Conservation (phyloP, 2,113 vertebrate genomes). For the Heterochromis multidens region DNA sequence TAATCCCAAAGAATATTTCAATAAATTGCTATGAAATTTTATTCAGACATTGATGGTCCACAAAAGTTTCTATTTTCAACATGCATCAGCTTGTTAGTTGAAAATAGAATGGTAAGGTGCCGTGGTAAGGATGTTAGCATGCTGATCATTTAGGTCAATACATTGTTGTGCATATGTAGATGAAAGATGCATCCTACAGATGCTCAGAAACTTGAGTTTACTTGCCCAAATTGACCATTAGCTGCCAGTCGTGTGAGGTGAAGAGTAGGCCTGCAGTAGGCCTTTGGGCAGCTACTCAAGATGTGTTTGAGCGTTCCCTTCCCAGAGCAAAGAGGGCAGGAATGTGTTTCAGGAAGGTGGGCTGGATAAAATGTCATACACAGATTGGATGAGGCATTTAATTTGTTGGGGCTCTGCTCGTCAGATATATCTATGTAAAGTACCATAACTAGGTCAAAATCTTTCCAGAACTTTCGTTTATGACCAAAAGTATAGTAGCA, state of each 20-base stretch:
- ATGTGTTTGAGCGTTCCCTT: too few species aligned
- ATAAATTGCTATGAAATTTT: background rate
- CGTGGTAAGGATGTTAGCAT: background rate
- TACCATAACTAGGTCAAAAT: background rate
- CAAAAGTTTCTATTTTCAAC: background rate
- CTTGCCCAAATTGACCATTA: background rate
- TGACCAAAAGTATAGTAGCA: too few species aligned
- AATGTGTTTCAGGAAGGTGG: too few species aligned
- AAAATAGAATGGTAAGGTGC: too few species aligned
- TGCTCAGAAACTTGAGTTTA: background rate
- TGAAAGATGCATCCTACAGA: background rate
- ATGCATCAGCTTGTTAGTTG: background rate
- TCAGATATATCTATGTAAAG: background rate
- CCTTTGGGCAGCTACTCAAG: too few species aligned
- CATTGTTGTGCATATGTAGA: background rate
- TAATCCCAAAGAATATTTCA: rapidly evolving
- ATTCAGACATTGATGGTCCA: background rate
- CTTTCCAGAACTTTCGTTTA: too few species aligned
- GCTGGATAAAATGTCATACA: background rate
- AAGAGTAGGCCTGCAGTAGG: background rate
- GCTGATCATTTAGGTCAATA: rapidly evolving
- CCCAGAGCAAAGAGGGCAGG: too few species aligned
- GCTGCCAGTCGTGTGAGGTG: background rate
- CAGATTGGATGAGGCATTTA: background rate
- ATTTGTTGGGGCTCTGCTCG: background rate